Percentiles rank a stretch among this genome's conserved stretches.
Evolutionary conservation across 2,888 invertebrate species (phyloP).

Genomic region (Diarsia dahlii): DNA sequence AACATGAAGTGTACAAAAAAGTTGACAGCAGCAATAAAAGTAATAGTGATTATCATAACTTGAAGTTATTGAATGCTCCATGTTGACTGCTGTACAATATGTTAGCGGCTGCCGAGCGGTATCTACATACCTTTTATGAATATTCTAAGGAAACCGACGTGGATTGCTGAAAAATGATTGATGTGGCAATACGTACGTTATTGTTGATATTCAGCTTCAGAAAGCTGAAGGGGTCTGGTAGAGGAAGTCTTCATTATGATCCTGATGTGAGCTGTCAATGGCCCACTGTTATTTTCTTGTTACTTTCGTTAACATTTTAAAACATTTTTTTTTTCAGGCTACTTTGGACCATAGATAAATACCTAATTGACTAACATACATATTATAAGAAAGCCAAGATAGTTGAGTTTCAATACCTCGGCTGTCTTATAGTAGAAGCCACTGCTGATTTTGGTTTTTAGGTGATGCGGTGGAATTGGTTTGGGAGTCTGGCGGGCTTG

Average conservation of each 20-base stretch:
- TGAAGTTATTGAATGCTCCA: slow-evolving; percentile 56
- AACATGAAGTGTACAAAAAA: slow-evolving; percentile 35
- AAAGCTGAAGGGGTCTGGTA: neutral
- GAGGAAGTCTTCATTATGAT: neutral
- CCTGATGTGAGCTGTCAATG: neutral
- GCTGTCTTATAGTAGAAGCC: neutral
- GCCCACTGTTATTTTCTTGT: neutral
- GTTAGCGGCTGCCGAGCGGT: slow-evolving; percentile 18
- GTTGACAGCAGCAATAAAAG: slow-evolving; percentile 33
- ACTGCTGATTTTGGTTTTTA: neutral
- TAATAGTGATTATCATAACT: slow-evolving; percentile 56
- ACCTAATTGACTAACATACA: too few species aligned
- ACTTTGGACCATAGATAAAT: too few species aligned
- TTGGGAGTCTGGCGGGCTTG: too few species aligned
- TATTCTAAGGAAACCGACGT: slow-evolving; percentile 34
- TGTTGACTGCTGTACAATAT: slow-evolving; percentile 18
- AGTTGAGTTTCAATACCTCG: neutral
- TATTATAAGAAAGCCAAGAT: neutral
- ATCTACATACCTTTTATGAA: slow-evolving; percentile 55
- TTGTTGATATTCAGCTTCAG: too few species aligned
- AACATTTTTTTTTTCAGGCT: too few species aligned
- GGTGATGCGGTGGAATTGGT: neutral
- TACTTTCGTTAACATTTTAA: neutral
- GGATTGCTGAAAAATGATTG: neutral
- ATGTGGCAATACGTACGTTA: neutral